A percentile compares a stretch with the other conserved stretches of the same genome.
Evolutionary conservation across 2,113 vertebrate genomes (phyloP).

Genomic region (Oreochromis niloticus): DNA sequence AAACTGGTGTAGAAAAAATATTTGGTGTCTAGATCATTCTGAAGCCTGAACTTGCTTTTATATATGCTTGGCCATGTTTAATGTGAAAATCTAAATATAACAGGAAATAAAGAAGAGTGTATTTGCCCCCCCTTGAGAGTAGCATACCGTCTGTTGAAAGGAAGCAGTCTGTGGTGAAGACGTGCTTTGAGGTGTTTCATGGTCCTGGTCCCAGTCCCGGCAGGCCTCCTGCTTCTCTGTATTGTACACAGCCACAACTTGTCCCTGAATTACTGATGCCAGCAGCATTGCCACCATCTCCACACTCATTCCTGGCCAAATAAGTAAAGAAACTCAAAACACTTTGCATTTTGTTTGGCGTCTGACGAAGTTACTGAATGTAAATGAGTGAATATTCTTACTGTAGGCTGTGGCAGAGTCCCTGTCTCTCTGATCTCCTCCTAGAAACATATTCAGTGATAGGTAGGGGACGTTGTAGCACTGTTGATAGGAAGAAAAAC

Average conservation of each 20-base stretch:
- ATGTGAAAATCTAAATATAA: neutral
- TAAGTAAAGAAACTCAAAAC: neutral
- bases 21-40: neutral
- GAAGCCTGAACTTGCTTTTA: neutral
- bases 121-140: neutral
- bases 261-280: slow-evolving; percentile 72
- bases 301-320: slow-evolving; percentile 70
- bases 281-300: slow-evolving; percentile 75
- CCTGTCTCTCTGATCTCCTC: slow-evolving; percentile 69
- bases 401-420: slow-evolving; percentile 79
- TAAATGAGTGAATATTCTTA: slow-evolving; percentile 36
- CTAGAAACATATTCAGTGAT: slow-evolving; percentile 79
- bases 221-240: slow-evolving; percentile 53
- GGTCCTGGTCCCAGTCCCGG: neutral
- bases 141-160: slow-evolving; percentile 57
- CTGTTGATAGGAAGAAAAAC: slow-evolving; percentile 42
- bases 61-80: neutral
- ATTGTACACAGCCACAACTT: slow-evolving; percentile 71
- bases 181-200: slow-evolving; percentile 12
- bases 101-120: neutral
- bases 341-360: neutral
- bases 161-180: neutral
- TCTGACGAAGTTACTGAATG: neutral
- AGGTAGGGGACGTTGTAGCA: slow-evolving; percentile 74
- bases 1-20: neutral